Base-by-base conservation (phyloP, 2,888 invertebrate species). In the Drosophila mettleri region DNA sequence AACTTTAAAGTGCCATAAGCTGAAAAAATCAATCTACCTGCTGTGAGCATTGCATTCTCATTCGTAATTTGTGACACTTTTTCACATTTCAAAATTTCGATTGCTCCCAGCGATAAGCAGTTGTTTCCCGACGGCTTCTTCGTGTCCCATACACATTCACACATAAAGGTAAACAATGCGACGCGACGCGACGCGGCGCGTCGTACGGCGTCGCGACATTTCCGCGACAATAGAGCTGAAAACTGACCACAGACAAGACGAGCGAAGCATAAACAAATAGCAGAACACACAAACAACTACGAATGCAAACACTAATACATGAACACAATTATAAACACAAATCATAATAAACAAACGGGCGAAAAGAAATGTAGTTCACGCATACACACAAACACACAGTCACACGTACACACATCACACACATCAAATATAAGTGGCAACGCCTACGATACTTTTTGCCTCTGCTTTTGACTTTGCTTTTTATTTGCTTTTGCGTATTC, bases 161-260 rank as follows among this genome's bases (percentile, higher is more conserved):
- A 29, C 43, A 48, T 48, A 49, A 68, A 49, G 36, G 68, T 54
- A 68, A 67, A 69, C 69, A 69, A 69, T 51, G 69, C 68, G 18
- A 67, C 48, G 45, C 45, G 18, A 67, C 48, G 45, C 45, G 18
- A 18, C 7, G 27, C 45, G 16, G 16, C 10, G 24, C 24, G 43
- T 24, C 24, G n/a, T 8, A 9, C 43, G 43, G 34, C 52, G 59
- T 39, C 34, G 52, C 52, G 66, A 66, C 64, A 49, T 64, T 64
- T 54, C 39, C 34, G n/a, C 48, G 60, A 53, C 67, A 62, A 62
- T 57, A 60, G 38, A 59, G 46, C 55, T 49, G 24, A 49, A 49
- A 62, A 70, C 70, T 74, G 74, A 75, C 74, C 74, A 70, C n/a
- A 12, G 70, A 48, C 74, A 74, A 67, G 46, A 58, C 60, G 38